phyloP scores from a whole-genome alignment of 2,113 vertebrate species.

The Poicephalus meyeri region DNA sequence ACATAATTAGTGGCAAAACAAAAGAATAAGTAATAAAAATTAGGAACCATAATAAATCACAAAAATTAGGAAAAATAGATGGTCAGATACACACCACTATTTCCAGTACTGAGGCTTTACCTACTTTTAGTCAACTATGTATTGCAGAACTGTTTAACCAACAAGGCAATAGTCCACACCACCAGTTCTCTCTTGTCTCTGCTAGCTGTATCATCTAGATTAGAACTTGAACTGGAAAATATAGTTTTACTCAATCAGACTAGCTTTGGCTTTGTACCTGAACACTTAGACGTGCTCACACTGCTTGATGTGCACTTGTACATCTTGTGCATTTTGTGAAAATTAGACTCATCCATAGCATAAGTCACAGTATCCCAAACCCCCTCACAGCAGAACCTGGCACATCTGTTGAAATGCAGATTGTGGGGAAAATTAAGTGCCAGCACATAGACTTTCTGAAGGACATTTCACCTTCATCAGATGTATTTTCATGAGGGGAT shows the following conservation, averaged over 20 bases:
- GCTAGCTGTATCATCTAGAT: background rate
- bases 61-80: background rate
- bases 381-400: background rate
- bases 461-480: background rate
- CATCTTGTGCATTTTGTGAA: accelerated
- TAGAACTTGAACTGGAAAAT: background rate
- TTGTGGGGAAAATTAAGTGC: background rate
- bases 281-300: accelerated
- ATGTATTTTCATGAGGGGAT: background rate
- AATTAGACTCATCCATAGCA: background rate
- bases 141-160: background rate
- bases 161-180: background rate
- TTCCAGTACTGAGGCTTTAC: background rate
- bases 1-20: background rate
- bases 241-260: background rate
- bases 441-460: background rate
- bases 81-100: background rate
- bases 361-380: background rate
- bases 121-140: background rate
- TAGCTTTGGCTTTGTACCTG: background rate
- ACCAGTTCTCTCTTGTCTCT: background rate
- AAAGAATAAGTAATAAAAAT: background rate
- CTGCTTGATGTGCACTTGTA: background rate
- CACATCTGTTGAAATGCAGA: background rate
- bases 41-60: background rate